Evolutionary conservation across 2,113 vertebrate genomes (phyloP).

Genomic region (Falco punctatus): DNA sequence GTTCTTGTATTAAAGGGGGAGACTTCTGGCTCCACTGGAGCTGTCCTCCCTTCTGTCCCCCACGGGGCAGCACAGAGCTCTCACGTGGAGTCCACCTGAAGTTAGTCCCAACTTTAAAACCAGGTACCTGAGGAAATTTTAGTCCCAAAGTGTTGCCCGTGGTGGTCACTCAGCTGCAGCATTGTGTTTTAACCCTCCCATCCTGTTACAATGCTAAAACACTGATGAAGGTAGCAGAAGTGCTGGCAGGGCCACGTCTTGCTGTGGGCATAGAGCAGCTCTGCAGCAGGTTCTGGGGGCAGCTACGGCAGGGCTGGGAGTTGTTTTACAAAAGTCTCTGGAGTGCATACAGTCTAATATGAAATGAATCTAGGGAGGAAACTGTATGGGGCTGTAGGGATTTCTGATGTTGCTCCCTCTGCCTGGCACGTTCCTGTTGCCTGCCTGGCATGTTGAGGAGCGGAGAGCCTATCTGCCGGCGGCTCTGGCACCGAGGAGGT

Average conservation of each 20-base stretch:
- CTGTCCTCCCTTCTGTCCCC: neutral
- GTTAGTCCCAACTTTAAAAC: neutral
- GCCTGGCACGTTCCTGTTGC: rapidly evolving
- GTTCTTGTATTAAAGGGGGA: neutral
- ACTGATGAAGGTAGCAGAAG: neutral
- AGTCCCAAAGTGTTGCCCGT: neutral
- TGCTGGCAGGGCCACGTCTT: rapidly evolving
- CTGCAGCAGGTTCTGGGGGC: neutral
- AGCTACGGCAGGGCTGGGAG: rapidly evolving
- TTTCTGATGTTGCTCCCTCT: neutral
- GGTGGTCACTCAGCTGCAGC: neutral
- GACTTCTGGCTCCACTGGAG: neutral
- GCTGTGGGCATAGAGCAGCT: rapidly evolving
- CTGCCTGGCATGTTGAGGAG: rapidly evolving
- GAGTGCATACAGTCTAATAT: neutral
- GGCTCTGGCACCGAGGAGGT: rapidly evolving
- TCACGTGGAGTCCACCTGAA: neutral
- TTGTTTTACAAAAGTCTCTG: neutral
- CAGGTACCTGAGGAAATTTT: neutral
- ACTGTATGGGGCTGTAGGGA: neutral
- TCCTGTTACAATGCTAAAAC: rapidly evolving
- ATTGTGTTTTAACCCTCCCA: neutral
- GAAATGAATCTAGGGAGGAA: neutral
- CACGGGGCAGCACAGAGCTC: neutral
- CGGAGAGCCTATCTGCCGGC: rapidly evolving